Base-by-base conservation (phyloP, 2,888 invertebrate genomes). In the Lypha dubia region DNA sequence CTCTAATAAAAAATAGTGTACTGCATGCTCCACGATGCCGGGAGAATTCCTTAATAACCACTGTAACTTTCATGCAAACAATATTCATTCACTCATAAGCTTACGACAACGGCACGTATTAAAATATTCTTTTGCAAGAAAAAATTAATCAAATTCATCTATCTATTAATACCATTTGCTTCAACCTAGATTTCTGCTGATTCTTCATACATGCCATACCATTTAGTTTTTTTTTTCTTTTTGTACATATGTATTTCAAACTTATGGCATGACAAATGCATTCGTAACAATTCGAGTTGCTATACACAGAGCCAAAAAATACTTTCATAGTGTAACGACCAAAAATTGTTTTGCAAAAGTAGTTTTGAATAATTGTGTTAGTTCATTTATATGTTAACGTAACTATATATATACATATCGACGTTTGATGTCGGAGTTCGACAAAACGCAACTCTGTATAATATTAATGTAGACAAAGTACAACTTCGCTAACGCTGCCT, bases 261-360 rank as follows among this genome's bases (percentile, higher is more conserved):
- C 67, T 65, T 75, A 75, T 75, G 75, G 60, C 79, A 60, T 80
- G 79, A 76, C 84, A 84, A 84, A 80, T 80, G 79, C 76, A 76
- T 22, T 53, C 51, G n/a, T 28, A 56, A 73, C 75, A 60, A 76
- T 80, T 71, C 46, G 35, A 65, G 60, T 79, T 58, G 41, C 51
- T 32, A 56, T 56, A 38, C 38, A 38, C 38, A 38, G 38, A 38
- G 11, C 9, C 13, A 38, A 38, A 38, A 38, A 11, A 38, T 11
- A 38, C 35, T 35, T 35, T 8, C 7, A 35, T 35, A n/a, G 35
- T 35, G 35, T 38, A 28, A 28, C n/a, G n/a, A n/a, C n/a, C n/a
- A n/a, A n/a, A n/a, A n/a, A n/a, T n/a, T n/a, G n/a, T n/a, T n/a
- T n/a, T n/a, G n/a, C n/a, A n/a, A n/a, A n/a, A n/a, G n/a, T n/a